Percentiles rank a stretch among this genome's conserved stretches.
Conservation (phyloP, 2,888 invertebrate species). For the Lasioglossum marginatum region DNA sequence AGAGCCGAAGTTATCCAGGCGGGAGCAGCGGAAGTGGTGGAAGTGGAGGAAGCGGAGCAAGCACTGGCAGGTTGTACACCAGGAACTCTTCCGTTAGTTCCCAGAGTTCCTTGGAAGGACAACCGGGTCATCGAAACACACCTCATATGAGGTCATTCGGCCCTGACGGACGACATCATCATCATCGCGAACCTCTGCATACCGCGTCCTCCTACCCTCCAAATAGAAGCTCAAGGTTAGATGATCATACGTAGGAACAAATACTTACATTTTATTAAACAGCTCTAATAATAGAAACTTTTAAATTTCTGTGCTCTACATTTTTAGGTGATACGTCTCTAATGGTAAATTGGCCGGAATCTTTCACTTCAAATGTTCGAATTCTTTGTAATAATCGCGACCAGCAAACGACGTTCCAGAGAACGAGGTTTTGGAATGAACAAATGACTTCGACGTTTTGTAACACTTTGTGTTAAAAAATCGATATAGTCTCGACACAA, state of each 20-base stretch:
- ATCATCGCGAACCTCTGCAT: slow-evolving; percentile 76
- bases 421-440: background rate
- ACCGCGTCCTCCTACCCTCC: slow-evolving; percentile 82
- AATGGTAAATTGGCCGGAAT: background rate
- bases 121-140: slow-evolving; percentile 90
- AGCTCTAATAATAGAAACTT: background rate
- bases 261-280: background rate
- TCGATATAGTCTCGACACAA: background rate
- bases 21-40: slow-evolving; percentile 57
- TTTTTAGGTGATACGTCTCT: background rate
- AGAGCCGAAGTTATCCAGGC: slow-evolving; percentile 88
- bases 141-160: slow-evolving; percentile 94
- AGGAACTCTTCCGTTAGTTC: slow-evolving; percentile 93
- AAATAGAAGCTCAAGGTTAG: slow-evolving; percentile 79
- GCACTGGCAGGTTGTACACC: slow-evolving; percentile 84
- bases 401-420: background rate
- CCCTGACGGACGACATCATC: slow-evolving; percentile 89
- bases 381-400: background rate
- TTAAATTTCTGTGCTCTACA: background rate
- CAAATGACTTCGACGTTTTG: background rate
- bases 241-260: background rate
- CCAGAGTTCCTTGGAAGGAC: slow-evolving; percentile 92
- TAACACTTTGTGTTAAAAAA: background rate
- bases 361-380: background rate
- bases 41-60: slow-evolving; percentile 36